These are phyloP conservation scores for Pelagia noctiluca DNA, from an alignment of 30 jellyfish, hydroid and myxozoan genomes.

Conservation along the genomic window DNA sequence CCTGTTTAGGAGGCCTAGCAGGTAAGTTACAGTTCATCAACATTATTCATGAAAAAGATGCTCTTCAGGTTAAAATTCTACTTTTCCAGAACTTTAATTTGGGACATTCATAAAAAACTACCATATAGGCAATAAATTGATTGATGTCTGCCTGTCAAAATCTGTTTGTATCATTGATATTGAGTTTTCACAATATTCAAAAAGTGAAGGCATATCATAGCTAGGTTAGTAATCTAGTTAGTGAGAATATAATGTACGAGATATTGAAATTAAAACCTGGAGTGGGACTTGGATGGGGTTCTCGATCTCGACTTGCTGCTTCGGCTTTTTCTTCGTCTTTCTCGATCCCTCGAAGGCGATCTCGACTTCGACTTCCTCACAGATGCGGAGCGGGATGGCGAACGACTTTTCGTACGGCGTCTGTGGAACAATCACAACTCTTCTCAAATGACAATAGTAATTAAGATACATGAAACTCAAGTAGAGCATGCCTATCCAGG, in stretches of 20 bases:
- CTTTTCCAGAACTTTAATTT: background rate
- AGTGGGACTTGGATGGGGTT: constrained; percentile 39
- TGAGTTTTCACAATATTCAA: background rate
- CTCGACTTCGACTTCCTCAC: constrained; percentile 55
- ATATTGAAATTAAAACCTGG: constrained; percentile 12
- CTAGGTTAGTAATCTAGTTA: too few species aligned
- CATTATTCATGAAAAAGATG: too few species aligned
- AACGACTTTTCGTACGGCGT: constrained; percentile 18
- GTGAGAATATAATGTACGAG: too few species aligned
- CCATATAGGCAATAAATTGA: background rate
- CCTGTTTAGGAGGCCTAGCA: too few species aligned
- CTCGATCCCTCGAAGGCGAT: constrained; percentile 44
- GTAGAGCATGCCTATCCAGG: background rate
- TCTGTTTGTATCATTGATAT: background rate
- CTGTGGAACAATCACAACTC: background rate
- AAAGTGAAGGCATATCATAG: background rate
- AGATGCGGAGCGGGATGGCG: constrained; percentile 61
- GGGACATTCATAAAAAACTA: background rate
- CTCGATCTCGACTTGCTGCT: constrained; percentile 48
- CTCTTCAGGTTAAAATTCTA: too few species aligned
- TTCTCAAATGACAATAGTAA: too few species aligned
- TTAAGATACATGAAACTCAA: too few species aligned
- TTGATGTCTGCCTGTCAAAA: background rate
- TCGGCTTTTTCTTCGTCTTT: constrained; percentile 16
- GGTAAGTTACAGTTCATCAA: too few species aligned